Evolutionary conservation across 2,797 vertebrate genomes (phyloP).

Genomic region (Paedocypris micromegethes): DNA sequence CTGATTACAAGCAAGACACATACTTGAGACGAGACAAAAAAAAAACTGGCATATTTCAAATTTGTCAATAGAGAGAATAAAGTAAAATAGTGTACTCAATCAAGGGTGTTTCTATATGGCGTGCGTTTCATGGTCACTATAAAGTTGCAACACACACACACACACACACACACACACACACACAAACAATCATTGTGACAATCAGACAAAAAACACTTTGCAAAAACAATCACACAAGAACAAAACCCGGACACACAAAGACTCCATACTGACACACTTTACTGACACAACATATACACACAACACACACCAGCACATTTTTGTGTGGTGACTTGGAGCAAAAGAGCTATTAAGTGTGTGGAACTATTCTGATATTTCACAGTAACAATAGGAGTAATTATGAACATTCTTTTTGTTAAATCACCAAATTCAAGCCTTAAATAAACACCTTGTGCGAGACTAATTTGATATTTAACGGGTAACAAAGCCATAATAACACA

Average conservation of each 20-base stretch:
- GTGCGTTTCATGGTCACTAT: too few species aligned
- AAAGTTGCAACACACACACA: too few species aligned
- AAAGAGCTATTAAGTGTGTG: conserved; percentile 20
- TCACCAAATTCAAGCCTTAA: conserved; percentile 18
- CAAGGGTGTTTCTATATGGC: too few species aligned
- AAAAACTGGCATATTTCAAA: too few species aligned
- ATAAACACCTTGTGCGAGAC: conserved; percentile 18
- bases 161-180: too few species aligned
- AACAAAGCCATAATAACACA: conserved; percentile 32
- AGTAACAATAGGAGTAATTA: conserved; percentile 13
- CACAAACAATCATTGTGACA: too few species aligned
- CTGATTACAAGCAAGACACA: too few species aligned
- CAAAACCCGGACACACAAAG: conserved; percentile 22
- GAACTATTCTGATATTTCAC: conserved; percentile 10
- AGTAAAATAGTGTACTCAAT: too few species aligned
- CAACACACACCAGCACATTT: not conserved
- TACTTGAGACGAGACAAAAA: too few species aligned
- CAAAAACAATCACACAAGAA: too few species aligned
- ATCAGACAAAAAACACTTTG: too few species aligned
- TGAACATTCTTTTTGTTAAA: conserved; percentile 9
- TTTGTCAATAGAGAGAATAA: too few species aligned
- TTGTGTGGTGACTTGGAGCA: conserved; percentile 10
- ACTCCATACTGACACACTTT: conserved; percentile 32
- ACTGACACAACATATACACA: conserved; percentile 13
- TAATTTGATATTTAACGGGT: conserved; percentile 43